A percentile compares a stretch with the other conserved stretches of the same genome.
phyloP scores from a whole-genome alignment of 2,888 invertebrate genomes.

The Athalia cordata region DNA sequence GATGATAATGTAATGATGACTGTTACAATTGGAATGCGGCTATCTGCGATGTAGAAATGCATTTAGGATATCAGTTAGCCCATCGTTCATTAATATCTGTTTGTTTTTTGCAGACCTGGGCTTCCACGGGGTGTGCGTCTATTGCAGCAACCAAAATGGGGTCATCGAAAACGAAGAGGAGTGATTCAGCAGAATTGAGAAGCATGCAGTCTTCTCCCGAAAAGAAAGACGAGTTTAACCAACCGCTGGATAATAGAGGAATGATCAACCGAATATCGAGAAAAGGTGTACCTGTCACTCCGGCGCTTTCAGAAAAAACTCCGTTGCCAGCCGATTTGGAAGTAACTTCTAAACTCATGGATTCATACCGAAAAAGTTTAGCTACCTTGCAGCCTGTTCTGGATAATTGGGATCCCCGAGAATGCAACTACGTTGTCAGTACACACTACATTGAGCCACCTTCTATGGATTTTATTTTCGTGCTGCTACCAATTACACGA shows the following conservation, averaged over 20 bases:
- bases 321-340: background rate
- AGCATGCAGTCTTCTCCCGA: too few species aligned
- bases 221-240: background rate
- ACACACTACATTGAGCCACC: background rate
- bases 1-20: conserved; percentile 40
- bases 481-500: background rate
- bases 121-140: too few species aligned
- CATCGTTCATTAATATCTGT: too few species aligned
- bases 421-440: conserved; percentile 5
- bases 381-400: conserved; percentile 27
- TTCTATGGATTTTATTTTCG: background rate
- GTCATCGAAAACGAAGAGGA: too few species aligned
- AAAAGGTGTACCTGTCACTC: too few species aligned
- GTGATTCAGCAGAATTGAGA: too few species aligned
- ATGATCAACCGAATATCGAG: background rate
- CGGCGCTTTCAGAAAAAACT: too few species aligned
- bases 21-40: background rate
- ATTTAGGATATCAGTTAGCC: too few species aligned
- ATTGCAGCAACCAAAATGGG: too few species aligned
- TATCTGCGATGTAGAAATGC: too few species aligned
- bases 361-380: conserved; percentile 2
- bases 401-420: conserved; percentile 30
- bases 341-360: conserved; percentile 17
- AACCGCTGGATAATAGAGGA: background rate
- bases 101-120: too few species aligned